Evolutionary conservation across 2,113 vertebrate genomes (phyloP), one percentile per base, ranked within the genome.

Genomic region (Pangasianodon gigas): DNA sequence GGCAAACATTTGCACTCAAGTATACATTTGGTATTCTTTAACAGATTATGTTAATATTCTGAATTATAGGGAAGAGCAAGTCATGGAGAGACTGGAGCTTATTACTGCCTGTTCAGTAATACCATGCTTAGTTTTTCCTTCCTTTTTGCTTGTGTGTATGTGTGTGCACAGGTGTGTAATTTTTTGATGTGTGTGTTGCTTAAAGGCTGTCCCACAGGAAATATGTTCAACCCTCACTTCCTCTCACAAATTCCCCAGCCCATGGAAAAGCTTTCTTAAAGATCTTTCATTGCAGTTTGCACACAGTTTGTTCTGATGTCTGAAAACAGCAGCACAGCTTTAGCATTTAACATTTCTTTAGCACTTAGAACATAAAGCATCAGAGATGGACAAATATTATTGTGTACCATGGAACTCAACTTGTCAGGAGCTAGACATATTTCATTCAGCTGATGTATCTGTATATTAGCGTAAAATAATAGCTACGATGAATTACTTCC

Each of bases 111-210:
- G 56, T 41, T 83, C 11, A 11, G 21, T 82, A 37, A 32, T 54
- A 81, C 16, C 9, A 54, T 81, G 6, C 9, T n/a, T 54, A 54
- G 29, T 32, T 13, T 48, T 1, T 4, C 21, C 21, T 11, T 26
- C 8, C 10, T 29, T 29, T n/a, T 7, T 85, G 41, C 7, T 29
- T 85, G 26, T 60, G 24, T 84, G 4, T 62, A 44, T 79, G 37
- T 77, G 51, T 44, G 2, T 89, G 19, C 14, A 32, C 44, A 69
- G 58, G 41, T 85, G 24, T 79, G 26, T 69, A 26, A 62, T n/a
- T 88, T 16, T n/a, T 65, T 85, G 6, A 51, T 69, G 46, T 88
- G 41, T 48, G 74, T 88, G 46, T 16, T 82, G 56, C 21, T 71
- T 24, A 1, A 37, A 44, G 5, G 21, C 52, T 58, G 52, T 88